Conservation (phyloP, 2,888 invertebrate species). For the Cyrtodaria siliqua region DNA sequence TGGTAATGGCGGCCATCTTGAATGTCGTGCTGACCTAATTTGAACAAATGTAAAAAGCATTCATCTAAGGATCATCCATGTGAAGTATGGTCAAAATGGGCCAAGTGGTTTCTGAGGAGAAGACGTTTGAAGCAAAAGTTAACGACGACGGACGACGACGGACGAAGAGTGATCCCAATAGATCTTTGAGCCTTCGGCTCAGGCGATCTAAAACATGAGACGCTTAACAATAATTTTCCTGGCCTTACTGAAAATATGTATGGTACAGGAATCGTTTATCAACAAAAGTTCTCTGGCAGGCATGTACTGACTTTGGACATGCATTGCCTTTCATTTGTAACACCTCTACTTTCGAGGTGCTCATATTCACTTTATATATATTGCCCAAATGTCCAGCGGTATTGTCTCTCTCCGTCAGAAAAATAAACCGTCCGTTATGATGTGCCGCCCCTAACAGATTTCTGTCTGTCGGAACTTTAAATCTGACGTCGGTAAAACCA, state of each 20-base stretch:
- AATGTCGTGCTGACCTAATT: too few relatives aligned
- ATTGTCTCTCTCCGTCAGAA: constrained; percentile 36
- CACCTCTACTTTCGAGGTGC: constrained; percentile 28
- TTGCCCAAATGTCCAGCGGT: constrained; percentile 26
- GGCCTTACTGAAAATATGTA: constrained; percentile 65
- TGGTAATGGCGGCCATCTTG: too few relatives aligned
- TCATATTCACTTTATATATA: constrained; percentile 50
- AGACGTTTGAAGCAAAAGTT: too few relatives aligned
- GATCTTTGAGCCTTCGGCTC: too few relatives aligned
- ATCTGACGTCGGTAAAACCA: constrained; percentile 37
- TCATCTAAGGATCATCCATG: too few relatives aligned
- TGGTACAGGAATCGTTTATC: constrained; percentile 68
- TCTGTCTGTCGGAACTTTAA: constrained; percentile 41
- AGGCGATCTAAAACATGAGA: too few relatives aligned
- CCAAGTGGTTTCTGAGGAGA: too few relatives aligned
- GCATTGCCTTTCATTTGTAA: constrained; percentile 41
- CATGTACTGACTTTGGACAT: constrained; percentile 61
- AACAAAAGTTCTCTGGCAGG: constrained; percentile 57
- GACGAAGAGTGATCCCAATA: too few relatives aligned
- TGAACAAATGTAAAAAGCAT: too few relatives aligned
- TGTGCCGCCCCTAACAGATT: constrained; percentile 59
- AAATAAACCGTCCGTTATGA: constrained; percentile 45
- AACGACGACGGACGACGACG: too few relatives aligned
- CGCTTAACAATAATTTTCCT: too few relatives aligned
- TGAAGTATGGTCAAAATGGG: too few relatives aligned